Base-by-base conservation (phyloP, 2,888 invertebrate species). In the Stenolophus ochropezus region DNA sequence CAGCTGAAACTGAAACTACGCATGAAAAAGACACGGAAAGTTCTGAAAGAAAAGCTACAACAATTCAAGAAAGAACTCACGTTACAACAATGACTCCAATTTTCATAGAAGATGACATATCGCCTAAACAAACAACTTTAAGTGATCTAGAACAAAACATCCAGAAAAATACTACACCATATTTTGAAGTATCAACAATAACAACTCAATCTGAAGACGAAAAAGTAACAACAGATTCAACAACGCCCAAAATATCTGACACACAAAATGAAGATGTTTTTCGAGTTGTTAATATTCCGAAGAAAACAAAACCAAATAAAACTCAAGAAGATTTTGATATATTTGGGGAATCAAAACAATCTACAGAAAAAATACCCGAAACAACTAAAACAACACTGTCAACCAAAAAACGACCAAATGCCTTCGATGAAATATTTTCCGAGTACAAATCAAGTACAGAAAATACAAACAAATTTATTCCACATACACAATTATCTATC, bases 1-100 rank as follows among this genome's bases (percentile, higher is more conserved):
- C 85, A 16, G 84, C 84, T 4, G 80, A 14, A 14, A 33, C 65
- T 69, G 18, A 33, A 33, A n/a, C 81, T 5, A 84, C 82, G 49
- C 20, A 27, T 69, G 69, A 79, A 61, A 69, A 65, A 21, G 20
- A 78, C 23, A 25, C 78, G 6, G 51, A 51, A 18, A 49, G 49
- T 47, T 33, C 25, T 16, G 58, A 71, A 27, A 58, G 27, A 18
- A 78, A 82, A 65, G 58, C 53, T 25, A 78, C 78, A n/a, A 78
- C 53, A 8, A 47, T 56, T 58, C 56, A 74, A 58, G 65, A 69
- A 69, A 69, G 27, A 16, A 42, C 16, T 18, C 49, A 42, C 56
- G 14, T 56, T 16, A 81, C 49, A 27, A 27, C 33, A 51, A 49
- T 4, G 49, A 79, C 58, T 58, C 42, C 47, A 5, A 81, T 18